phyloP scores from a whole-genome alignment of 2,888 invertebrate genomes.

The Cerastoderma edule region DNA sequence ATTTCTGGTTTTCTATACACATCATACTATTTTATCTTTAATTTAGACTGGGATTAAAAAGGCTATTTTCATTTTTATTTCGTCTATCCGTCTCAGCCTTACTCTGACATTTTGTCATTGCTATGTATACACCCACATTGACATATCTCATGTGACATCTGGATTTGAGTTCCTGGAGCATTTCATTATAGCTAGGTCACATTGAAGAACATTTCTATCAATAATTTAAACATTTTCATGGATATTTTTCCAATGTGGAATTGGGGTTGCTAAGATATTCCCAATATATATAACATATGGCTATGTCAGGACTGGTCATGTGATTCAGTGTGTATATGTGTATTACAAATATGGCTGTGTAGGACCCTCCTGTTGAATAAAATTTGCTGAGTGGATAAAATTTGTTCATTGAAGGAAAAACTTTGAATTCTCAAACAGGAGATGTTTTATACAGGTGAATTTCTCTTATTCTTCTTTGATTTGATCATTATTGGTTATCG shows the following conservation, averaged over 20 bases:
- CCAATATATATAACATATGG: conserved; percentile 51
- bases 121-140: conserved; percentile 55
- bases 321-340: conserved; percentile 54
- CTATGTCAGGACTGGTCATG: conserved; percentile 52
- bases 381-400: conserved; percentile 59
- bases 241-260: conserved; percentile 37
- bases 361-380: conserved; percentile 33
- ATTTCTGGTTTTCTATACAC: conserved; percentile 64
- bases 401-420: conserved; percentile 12
- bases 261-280: conserved; percentile 58
- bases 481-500: conserved; percentile 10
- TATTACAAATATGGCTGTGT: conserved; percentile 42
- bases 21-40: conserved; percentile 29
- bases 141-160: conserved; percentile 58
- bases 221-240: conserved; percentile 22
- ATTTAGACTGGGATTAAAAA: conserved; percentile 2
- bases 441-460: conserved; percentile 54
- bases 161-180: conserved; percentile 16
- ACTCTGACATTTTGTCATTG: conserved; percentile 38
- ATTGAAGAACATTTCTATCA: conserved; percentile 19
- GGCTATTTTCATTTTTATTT: too few species aligned
- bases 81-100: neutral
- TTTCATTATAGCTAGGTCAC: conserved; percentile 30
- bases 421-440: conserved; percentile 12
- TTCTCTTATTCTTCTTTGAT: conserved; percentile 29